Percentiles rank a stretch among this genome's conserved stretches.
These are phyloP conservation scores for Eufriesea mexicana DNA, from an alignment of 1,140 invertebrate genomes.

Conservation along the genomic window DNA sequence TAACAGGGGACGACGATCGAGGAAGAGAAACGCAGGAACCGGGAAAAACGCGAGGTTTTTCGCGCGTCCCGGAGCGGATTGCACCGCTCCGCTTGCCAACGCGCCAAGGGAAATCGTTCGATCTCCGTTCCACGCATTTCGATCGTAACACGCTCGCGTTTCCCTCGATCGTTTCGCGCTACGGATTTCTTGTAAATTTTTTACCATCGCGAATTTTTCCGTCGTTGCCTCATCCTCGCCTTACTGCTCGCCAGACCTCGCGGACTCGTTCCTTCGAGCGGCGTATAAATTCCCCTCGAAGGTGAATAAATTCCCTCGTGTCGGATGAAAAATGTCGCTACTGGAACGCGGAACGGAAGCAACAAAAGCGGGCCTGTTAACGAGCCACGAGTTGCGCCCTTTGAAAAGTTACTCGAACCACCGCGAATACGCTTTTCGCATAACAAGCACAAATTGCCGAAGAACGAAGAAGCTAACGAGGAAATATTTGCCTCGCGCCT, in stretches of 20 bases:
- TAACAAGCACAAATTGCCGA: conserved; percentile 45
- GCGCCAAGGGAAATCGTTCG: conserved; percentile 24
- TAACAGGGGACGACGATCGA: background rate
- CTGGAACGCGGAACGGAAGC: conserved; percentile 24
- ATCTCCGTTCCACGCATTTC: background rate
- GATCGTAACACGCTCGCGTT: background rate
- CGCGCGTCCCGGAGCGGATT: background rate
- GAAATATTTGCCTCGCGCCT: conserved; percentile 2
- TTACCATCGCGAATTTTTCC: background rate
- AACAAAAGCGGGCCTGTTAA: conserved; percentile 28
- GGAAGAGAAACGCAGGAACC: background rate
- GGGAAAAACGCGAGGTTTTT: background rate
- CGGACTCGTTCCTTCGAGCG: background rate
- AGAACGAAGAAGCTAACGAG: conserved; percentile 41
- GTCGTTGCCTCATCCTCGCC: background rate
- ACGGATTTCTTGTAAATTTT: background rate
- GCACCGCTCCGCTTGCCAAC: conserved; percentile 11
- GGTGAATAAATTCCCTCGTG: too few species aligned
- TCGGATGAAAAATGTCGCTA: background rate
- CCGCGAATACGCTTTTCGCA: conserved; percentile 24
- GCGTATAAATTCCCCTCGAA: background rate
- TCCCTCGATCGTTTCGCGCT: background rate
- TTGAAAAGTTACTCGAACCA: conserved; percentile 16
- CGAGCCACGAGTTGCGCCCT: conserved; percentile 5
- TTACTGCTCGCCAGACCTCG: background rate